phyloP scores from a whole-genome alignment of 1,140 invertebrate genomes.

The Drosophila rufa region DNA sequence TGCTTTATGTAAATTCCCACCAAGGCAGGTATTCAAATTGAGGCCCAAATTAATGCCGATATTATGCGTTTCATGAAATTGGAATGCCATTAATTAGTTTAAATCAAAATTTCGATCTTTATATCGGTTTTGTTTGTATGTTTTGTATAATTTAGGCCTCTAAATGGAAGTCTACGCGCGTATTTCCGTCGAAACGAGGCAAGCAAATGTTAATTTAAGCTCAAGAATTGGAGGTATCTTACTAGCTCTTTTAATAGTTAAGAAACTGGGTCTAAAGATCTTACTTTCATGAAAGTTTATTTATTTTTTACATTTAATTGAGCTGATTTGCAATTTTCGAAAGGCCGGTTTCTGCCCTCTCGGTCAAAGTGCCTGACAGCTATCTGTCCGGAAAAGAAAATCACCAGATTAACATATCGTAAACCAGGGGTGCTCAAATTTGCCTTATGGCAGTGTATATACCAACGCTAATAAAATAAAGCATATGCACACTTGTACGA shows the following conservation, averaged over 20 bases:
- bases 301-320: background rate
- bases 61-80: slow-evolving; percentile 15
- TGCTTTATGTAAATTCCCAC: background rate
- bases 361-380: no score
- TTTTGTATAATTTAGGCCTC: slow-evolving; percentile 2
- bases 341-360: no score
- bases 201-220: background rate
- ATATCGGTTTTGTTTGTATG: background rate
- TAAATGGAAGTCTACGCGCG: background rate
- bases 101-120: slow-evolving; percentile 7
- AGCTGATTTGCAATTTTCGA: background rate
- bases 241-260: no score
- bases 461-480: no score
- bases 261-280: background rate
- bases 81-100: slow-evolving; percentile 15
- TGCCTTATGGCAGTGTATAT: no score
- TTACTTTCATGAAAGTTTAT: background rate
- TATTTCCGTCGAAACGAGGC: background rate
- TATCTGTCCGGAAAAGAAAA: no score
- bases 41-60: slow-evolving; percentile 25
- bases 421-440: no score
- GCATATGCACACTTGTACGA: no score
- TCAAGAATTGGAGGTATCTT: background rate
- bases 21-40: slow-evolving; percentile 16
- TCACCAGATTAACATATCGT: no score